Evolutionary conservation across 2,113 vertebrate genomes (phyloP), one percentile per base, ranked within the genome.

Genomic region (Erythrocercus mccallii): DNA sequence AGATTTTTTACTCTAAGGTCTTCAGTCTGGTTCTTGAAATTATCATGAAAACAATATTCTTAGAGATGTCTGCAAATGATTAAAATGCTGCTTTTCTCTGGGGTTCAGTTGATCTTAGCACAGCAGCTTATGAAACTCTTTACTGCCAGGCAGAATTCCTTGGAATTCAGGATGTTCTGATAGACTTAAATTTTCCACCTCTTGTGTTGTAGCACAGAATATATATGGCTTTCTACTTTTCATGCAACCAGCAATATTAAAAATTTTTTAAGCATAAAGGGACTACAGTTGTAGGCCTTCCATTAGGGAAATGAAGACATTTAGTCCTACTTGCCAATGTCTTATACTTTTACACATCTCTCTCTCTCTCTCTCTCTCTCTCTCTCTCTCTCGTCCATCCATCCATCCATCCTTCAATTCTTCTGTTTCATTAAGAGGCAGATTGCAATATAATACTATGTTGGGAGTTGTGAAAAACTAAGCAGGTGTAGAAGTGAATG

Each of bases 371-470:
- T 23, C 4, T 35, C 48, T 5, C 2, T 76, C 40, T 3, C 0
- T n/a, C 3, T 40, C 30, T 1, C 14, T 31, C 53, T 2, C n/a
- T n/a, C n/a, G 25, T 33, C 4, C 2, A 50, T 57, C 45, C 2
- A 40, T 66, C 35, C 1, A 61, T 48, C 57, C 24, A 4, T 35
- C 51, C 6, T 11, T 50, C 31, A 10, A 37, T 44, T 19, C 9
- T 54, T 76, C 20, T 40, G 9, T 68, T 81, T 66, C 27, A 66
- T 61, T 78, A 78, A 69, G 23, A 77, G 10, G 8, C 14, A 72
- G 47, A 68, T 72, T 23, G 51, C 48, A 88, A 73, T 35, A 51
- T 3, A 83, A 51, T n/a, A 40, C 4, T 24, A 22, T 24, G 3
- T 16, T 51, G 21, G 8, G 7, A 38, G 21, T 47, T 56, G 21